Base-by-base conservation (phyloP, 2,888 invertebrate species). In the Bibio marci region DNA sequence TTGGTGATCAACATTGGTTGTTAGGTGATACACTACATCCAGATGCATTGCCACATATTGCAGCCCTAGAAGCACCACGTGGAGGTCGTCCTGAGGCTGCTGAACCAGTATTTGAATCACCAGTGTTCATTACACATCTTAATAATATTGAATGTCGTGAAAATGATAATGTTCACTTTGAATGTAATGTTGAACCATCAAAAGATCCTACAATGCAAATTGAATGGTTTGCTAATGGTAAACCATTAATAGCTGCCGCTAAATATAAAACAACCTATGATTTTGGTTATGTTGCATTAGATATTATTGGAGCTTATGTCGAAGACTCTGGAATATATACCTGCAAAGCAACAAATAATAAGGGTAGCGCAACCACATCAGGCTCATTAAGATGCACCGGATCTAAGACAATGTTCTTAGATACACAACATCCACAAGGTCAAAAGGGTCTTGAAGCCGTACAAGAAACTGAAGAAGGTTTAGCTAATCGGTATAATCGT, bases 351-450 rank as follows among this genome's bases (percentile, higher is more conserved):
- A 83, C 80, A 2, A 91, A 91, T 55, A 79, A 70, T 49, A 86
- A 81, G 57, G 91, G 91, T 22, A 76, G 79, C 4, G 90, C 87
- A n/a, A 78, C 85, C 38, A 90, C 90, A 12, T 82, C 88, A 22
- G 90, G 90, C 41, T 81, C 88, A 0, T 65, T 91, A 2, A 80
- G 86, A 54, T 87, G 88, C 51, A 80, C 77, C 32, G 76, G 82
- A 47, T 80, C 79, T 47, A 74, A 75, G 53, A 73, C 71, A 43
- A 86, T 88, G 56, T 83, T 76, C 56, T 63, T 81, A 35, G 88
- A 92, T 53, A 91, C 94, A 1, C 91, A 92, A 63, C 88, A 95
- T 67, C 94, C 94, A 32, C 91, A 90, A 67, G 94, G 94, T 27
- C 73, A 78, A 55, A 80, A 80, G 49, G 92, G 92, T 34, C 67